Evolutionary conservation across 2,888 invertebrate species (phyloP).

Genomic region (Stegana nigrithorax): DNA sequence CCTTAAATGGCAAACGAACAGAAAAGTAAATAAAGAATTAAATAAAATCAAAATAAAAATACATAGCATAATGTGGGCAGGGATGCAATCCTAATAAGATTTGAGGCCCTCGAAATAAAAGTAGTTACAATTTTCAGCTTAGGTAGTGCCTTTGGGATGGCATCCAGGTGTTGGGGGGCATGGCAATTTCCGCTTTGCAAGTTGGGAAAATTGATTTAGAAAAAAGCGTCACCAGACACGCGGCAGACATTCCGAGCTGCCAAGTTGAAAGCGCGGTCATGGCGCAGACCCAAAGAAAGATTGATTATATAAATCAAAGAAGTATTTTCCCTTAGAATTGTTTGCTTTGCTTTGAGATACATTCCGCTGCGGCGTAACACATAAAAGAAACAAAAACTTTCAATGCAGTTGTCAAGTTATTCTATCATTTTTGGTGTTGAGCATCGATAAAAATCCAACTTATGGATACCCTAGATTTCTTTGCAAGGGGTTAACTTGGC

Average conservation of each 20-base stretch:
- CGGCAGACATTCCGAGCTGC: background rate
- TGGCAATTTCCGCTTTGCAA: conserved; percentile 2
- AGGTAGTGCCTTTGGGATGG: too few relatives aligned
- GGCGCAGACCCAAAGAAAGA: background rate
- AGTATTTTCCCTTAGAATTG: too few relatives aligned
- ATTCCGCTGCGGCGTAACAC: background rate
- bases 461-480: too few relatives aligned
- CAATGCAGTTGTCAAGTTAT: background rate
- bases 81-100: too few relatives aligned
- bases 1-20: conserved; percentile 44
- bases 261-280: background rate
- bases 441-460: too few relatives aligned
- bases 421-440: background rate
- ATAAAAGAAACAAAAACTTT: background rate
- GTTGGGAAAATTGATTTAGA: conserved; percentile 12
- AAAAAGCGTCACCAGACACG: background rate
- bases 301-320: conserved; percentile 18
- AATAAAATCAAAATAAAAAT: too few relatives aligned
- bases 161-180: too few relatives aligned
- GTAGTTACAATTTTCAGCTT: too few relatives aligned
- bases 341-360: background rate
- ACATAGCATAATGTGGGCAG: too few relatives aligned
- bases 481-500: too few relatives aligned
- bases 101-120: too few relatives aligned
- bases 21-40: conserved; percentile 17